Percentiles rank a stretch among this genome's conserved stretches.
Evolutionary conservation across 2,797 vertebrate genomes (phyloP).

Genomic region (Acrossocheilus wenchowensis): DNA sequence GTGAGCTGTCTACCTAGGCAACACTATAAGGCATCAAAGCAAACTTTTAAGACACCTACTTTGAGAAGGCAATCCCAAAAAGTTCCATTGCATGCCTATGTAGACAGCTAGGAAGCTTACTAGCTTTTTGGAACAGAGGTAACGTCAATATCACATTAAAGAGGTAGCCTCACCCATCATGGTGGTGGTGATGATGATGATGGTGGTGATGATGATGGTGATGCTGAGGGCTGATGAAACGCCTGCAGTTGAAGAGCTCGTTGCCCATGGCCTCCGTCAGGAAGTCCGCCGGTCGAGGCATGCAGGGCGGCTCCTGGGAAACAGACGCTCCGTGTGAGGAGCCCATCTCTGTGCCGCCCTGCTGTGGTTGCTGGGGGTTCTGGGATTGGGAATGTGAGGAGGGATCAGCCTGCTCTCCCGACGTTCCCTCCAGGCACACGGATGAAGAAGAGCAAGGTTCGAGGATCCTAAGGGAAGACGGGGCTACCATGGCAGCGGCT

Average conservation of each 20-base stretch:
- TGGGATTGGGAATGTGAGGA: constrained; percentile 45
- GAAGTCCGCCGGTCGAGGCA: constrained; percentile 89
- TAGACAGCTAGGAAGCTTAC: neutral
- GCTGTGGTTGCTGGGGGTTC: constrained; percentile 49
- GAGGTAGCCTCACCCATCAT: constrained; percentile 84
- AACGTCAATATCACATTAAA: neutral
- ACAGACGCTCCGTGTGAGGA: constrained; percentile 84
- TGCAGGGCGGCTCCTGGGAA: constrained; percentile 88
- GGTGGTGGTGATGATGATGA: constrained; percentile 70
- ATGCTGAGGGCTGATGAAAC: constrained; percentile 94
- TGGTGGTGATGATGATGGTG: constrained; percentile 94
- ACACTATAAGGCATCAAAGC: neutral
- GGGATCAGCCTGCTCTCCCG: constrained; percentile 65
- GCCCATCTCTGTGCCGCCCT: constrained; percentile 77
- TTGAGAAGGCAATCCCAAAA: neutral
- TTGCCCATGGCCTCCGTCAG: constrained; percentile 92
- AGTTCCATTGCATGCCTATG: neutral
- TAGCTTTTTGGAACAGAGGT: neutral
- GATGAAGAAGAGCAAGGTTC: constrained; percentile 82
- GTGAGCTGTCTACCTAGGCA: neutral
- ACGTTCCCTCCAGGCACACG: constrained; percentile 77
- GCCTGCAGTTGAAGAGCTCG: constrained; percentile 94
- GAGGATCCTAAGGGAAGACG: constrained; percentile 85
- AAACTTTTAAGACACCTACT: neutral
- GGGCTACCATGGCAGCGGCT: constrained; percentile 69